Conservation (phyloP, 2,113 vertebrate species). For the Chlorocebus sabaeus region DNA sequence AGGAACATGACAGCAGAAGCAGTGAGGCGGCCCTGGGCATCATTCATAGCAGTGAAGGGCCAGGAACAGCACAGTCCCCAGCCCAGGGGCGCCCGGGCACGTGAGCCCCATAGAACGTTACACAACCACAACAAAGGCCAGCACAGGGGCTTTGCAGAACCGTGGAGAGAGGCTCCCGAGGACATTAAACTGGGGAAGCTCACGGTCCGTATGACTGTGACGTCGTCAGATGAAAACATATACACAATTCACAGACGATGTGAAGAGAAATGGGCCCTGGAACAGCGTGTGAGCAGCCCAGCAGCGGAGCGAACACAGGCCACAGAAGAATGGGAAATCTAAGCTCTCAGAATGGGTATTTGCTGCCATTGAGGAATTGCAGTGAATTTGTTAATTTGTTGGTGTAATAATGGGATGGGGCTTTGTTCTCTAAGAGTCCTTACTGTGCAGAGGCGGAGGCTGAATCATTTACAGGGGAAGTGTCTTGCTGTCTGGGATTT, state of each 20-base stretch:
- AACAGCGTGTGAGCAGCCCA: not conserved
- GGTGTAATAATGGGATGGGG: too few relatives aligned
- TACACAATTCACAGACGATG: not conserved
- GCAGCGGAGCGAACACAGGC: fast-evolving
- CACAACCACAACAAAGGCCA: not conserved
- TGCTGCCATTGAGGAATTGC: not conserved
- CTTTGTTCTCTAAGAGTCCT: not conserved
- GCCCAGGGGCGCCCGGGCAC: not conserved
- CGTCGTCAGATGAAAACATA: not conserved
- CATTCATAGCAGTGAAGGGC: not conserved
- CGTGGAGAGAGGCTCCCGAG: not conserved
- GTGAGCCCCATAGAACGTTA: not conserved
- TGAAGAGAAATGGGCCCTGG: fast-evolving
- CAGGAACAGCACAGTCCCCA: not conserved
- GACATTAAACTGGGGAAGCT: not conserved
- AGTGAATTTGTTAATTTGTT: not conserved
- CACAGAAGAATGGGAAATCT: not conserved
- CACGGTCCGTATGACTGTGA: not conserved
- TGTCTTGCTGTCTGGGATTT: not conserved
- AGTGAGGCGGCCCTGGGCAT: not conserved
- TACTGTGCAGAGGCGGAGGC: not conserved
- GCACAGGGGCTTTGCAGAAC: not conserved
- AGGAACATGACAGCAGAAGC: not conserved
- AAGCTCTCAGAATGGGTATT: fast-evolving
- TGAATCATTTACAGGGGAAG: not conserved